These are phyloP conservation scores for Tetraneura akinire DNA, from an alignment of 1,140 invertebrate species.

Conservation along the genomic window DNA sequence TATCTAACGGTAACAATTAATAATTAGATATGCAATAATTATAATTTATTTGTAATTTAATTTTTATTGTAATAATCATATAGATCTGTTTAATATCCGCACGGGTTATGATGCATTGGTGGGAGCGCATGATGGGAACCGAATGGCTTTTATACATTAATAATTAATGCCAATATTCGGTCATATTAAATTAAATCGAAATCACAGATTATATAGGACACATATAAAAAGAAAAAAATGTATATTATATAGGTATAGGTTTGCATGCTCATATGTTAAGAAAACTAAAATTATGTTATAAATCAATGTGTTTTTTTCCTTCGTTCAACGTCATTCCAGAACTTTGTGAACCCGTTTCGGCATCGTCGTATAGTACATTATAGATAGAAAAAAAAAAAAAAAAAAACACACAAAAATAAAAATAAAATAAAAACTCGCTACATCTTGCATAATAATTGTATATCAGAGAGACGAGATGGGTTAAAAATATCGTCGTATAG, in stretches of 20 bases:
- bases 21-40: too few species aligned
- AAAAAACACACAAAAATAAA: too few species aligned
- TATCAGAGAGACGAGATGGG: neutral
- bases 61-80: too few species aligned
- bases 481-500: slow-evolving; percentile 34
- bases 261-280: neutral
- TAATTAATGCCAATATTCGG: neutral
- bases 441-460: slow-evolving; percentile 47
- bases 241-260: too few species aligned
- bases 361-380: neutral
- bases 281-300: slow-evolving; percentile 47
- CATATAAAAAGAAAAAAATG: neutral
- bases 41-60: too few species aligned
- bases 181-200: slow-evolving; percentile 1
- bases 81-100: too few species aligned
- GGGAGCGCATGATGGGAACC: neutral
- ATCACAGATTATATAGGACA: slow-evolving; percentile 11
- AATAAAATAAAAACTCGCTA: neutral
- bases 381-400: neutral
- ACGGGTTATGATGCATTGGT: too few species aligned
- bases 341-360: slow-evolving; percentile 45
- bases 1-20: too few species aligned
- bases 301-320: slow-evolving; percentile 28
- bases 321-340: slow-evolving; percentile 8
- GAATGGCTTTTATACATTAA: neutral